Evolutionary conservation across 2,113 vertebrate genomes (phyloP), one percentile per base, ranked within the genome.

Genomic region (Elgaria multicarinata): DNA sequence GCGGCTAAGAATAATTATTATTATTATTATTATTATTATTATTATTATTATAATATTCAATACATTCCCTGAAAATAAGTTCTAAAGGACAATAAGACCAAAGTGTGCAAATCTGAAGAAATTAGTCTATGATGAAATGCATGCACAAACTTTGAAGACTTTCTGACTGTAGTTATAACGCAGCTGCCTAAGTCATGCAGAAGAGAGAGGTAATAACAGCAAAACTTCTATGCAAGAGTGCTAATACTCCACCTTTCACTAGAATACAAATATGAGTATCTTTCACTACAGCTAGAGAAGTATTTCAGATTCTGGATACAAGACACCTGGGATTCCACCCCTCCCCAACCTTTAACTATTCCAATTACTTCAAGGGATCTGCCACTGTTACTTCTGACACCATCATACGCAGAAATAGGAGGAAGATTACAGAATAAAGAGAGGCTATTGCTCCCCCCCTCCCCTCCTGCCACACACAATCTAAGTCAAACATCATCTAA

Each of bases 101-200:
- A 36, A 55, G 44, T 14, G n/a, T 33, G 31, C 64, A 46, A 31
- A 69, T 24, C 28, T 36, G 18, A 44, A 53, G 22, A 55, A 7
- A 36, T 72, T 39, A 6, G 24, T 80, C 81, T 0, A 44, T 28
- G 46, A 18, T 0, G 83, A 80, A 85, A 62, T 26, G 6, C 80
- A 26, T 39, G 53, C 62, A 62, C 50, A 39, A 9, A 20, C 71
- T 72, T 53, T 53, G 42, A 67, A 39, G 24, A 28, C 74, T 39
- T 77, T 78, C n/a, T 10, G 10, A 14, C 53, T 67, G 1, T 26
- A 50, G 26, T 86, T 74, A 82, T 7, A 4, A 42, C 53, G 50
- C 89, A 90, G 44, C 44, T 55, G 90, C 36, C 76, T 91, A 94
- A 85, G 33, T 46, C 92, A 58, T 64, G n/a, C 58, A 81, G 53